These are phyloP conservation scores for Silurus aristotelis DNA, from an alignment of 2,797 vertebrate genomes.

Conservation along the genomic window DNA sequence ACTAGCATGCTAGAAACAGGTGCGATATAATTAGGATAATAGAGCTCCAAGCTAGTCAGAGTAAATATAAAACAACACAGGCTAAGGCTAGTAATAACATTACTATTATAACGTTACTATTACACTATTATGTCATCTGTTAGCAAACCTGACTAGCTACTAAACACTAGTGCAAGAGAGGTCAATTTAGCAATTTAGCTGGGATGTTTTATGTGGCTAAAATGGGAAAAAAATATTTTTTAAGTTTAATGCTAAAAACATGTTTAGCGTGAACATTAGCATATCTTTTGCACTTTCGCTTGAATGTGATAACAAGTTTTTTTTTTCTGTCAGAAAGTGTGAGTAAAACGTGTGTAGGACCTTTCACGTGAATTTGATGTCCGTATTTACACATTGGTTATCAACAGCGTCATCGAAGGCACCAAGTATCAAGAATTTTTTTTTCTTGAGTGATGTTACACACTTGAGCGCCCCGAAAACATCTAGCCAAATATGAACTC, in stretches of 20 bases:
- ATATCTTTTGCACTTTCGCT: background rate
- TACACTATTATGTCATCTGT: background rate
- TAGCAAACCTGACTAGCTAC: background rate
- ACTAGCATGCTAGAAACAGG: background rate
- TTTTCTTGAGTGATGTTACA: background rate
- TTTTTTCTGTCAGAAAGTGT: background rate
- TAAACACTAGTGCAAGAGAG: background rate
- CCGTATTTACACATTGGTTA: background rate
- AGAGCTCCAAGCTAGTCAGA: background rate
- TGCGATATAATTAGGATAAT: background rate
- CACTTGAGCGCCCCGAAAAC: background rate
- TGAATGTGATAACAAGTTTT: background rate
- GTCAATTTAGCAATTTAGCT: background rate
- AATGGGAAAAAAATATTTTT: background rate
- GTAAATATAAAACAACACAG: background rate
- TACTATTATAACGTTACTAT: too few species aligned
- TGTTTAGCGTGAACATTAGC: background rate
- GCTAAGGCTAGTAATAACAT: background rate
- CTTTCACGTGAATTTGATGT: background rate
- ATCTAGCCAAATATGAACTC: background rate
- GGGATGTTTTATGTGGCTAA: background rate
- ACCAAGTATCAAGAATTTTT: background rate
- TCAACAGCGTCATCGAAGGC: background rate
- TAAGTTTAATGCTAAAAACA: background rate
- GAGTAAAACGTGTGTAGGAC: too few species aligned